Evolutionary conservation across 2,113 vertebrate species (phyloP).

Genomic region (Pteruthius melanotis): DNA sequence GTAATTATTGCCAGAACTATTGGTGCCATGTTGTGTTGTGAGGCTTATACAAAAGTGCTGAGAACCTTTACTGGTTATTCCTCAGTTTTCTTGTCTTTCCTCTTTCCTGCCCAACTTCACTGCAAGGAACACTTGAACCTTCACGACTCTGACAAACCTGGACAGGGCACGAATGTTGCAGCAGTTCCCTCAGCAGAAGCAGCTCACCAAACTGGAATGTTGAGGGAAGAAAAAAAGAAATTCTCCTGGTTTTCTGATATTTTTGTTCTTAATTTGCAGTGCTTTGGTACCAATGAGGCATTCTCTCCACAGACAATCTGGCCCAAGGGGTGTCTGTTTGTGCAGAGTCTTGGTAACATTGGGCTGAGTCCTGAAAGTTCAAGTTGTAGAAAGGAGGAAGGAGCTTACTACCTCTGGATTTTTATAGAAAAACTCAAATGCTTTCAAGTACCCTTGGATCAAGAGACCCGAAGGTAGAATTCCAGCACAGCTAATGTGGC

Average conservation of each 20-base stretch:
- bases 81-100: neutral
- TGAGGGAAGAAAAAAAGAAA: neutral
- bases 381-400: neutral
- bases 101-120: neutral
- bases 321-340: neutral
- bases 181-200: neutral
- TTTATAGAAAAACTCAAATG: neutral
- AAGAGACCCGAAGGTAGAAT: neutral
- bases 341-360: neutral
- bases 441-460: neutral
- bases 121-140: neutral
- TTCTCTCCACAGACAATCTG: neutral
- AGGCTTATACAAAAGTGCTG: neutral
- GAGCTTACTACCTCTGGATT: neutral
- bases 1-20: neutral
- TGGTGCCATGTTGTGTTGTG: neutral
- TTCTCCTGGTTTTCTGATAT: neutral
- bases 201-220: neutral
- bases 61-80: neutral
- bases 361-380: neutral
- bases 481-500: neutral
- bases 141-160: neutral
- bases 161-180: rapidly evolving
- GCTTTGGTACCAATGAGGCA: neutral
- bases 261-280: neutral